These are phyloP conservation scores for Blastobasis adustella DNA, from an alignment of 2,888 invertebrate genomes.

Conservation along the genomic window DNA sequence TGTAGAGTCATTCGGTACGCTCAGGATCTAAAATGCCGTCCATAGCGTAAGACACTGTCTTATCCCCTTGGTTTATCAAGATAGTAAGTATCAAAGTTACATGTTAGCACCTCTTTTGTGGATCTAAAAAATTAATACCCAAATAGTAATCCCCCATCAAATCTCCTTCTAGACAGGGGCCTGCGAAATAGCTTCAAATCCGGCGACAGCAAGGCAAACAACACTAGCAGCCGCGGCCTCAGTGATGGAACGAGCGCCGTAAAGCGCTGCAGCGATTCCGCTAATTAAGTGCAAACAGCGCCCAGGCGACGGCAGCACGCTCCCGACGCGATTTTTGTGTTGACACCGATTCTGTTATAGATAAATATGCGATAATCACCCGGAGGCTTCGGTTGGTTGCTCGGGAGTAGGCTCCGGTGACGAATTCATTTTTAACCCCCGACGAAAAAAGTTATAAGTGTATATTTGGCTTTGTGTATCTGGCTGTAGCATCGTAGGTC, in stretches of 20 bases:
- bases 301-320: constrained; percentile 1
- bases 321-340: neutral
- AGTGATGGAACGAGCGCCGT: constrained; percentile 6
- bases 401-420: neutral
- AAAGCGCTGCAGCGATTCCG: constrained; percentile 9
- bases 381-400: neutral
- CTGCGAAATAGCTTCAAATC: neutral
- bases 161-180: too few relatives aligned
- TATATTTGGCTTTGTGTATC: neutral
- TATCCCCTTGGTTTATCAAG: too few relatives aligned
- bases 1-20: too few relatives aligned
- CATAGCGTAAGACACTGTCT: too few relatives aligned
- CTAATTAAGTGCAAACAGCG: constrained; percentile 14
- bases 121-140: too few relatives aligned
- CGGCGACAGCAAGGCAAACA: neutral
- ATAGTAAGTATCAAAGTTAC: too few relatives aligned
- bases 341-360: constrained; percentile 1
- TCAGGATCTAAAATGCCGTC: too few relatives aligned
- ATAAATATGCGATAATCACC: neutral
- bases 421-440: neutral
- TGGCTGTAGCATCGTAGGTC: too few relatives aligned
- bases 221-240: neutral
- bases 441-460: neutral
- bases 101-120: too few relatives aligned
- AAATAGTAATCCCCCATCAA: too few relatives aligned